phyloP scores from a whole-genome alignment of 2,888 invertebrate genomes.

The Prosopocoilus inquinatus region DNA sequence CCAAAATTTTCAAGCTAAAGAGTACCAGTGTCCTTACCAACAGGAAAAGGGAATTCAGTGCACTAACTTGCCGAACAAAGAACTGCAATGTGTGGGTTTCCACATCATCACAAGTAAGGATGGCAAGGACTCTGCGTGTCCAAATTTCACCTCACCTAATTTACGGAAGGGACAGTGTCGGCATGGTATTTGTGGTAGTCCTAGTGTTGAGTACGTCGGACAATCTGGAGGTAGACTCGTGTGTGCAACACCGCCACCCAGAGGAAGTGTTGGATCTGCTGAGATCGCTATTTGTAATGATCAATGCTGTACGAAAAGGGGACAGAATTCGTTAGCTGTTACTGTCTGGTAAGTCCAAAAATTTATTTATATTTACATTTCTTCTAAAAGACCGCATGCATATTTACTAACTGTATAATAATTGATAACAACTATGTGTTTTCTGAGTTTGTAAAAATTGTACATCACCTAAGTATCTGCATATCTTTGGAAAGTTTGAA shows the following conservation, averaged over 20 bases:
- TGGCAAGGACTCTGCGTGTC: constrained; percentile 36
- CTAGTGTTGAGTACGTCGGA: constrained; percentile 60
- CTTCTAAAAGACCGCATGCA: too few species aligned
- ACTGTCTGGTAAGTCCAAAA: constrained; percentile 52
- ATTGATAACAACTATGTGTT: too few species aligned
- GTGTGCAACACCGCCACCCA: constrained; percentile 48
- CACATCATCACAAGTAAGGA: constrained; percentile 30
- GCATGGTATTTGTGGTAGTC: constrained; percentile 53
- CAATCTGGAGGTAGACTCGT: constrained; percentile 61
- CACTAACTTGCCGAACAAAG: constrained; percentile 36
- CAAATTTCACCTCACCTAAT: constrained; percentile 40
- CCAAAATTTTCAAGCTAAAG: constrained; percentile 42
- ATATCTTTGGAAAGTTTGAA: too few species aligned
- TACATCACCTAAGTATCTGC: too few species aligned
- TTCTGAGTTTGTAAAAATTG: too few species aligned
- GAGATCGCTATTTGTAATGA: constrained; percentile 39
- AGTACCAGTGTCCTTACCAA: constrained; percentile 23
- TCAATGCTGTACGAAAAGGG: constrained; percentile 41
- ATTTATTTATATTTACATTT: not conserved
- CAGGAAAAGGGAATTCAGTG: constrained; percentile 52
- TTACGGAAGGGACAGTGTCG: constrained; percentile 41
- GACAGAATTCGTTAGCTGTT: constrained; percentile 40
- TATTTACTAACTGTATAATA: too few species aligned
- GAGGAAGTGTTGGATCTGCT: constrained; percentile 35
- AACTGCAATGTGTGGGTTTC: constrained; percentile 40